Percentiles rank a stretch among this genome's conserved stretches.
Conservation (phyloP, 2,113 vertebrate species). For the Callaeas wilsoni region DNA sequence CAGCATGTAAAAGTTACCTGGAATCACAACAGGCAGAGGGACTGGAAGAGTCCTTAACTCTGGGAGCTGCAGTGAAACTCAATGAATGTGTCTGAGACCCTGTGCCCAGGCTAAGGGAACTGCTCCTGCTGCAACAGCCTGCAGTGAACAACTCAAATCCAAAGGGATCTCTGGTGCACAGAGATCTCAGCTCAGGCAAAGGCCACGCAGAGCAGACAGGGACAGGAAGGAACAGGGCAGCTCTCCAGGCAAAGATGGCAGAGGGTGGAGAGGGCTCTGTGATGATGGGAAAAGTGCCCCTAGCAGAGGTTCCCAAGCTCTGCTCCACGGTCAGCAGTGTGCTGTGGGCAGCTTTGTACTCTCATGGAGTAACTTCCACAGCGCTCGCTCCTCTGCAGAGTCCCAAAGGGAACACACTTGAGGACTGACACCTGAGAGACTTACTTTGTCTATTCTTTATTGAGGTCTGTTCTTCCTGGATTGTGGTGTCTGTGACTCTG, state of each 20-base stretch:
- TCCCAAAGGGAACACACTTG: background rate
- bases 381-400: background rate
- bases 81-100: background rate
- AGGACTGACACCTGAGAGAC: background rate
- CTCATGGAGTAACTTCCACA: background rate
- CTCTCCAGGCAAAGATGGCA: background rate
- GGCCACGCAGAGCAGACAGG: background rate
- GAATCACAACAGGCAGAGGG: background rate
- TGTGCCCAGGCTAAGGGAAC: background rate
- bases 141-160: background rate
- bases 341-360: background rate
- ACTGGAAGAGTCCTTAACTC: background rate
- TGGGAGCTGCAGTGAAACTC: background rate
- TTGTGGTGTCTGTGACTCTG: constrained; percentile 91
- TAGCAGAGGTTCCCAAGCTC: background rate
- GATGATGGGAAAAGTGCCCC: background rate
- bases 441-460: constrained; percentile 99
- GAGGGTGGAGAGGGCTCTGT: background rate
- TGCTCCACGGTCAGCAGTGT: background rate
- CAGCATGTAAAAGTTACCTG: background rate
- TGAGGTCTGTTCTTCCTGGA: constrained; percentile 95
- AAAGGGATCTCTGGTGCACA: background rate
- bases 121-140: background rate
- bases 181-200: background rate
- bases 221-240: background rate